A percentile compares a stretch with the other conserved stretches of the same genome.
Conservation (phyloP, 2,888 invertebrate genomes). For the Neoaliturus tenellus region DNA sequence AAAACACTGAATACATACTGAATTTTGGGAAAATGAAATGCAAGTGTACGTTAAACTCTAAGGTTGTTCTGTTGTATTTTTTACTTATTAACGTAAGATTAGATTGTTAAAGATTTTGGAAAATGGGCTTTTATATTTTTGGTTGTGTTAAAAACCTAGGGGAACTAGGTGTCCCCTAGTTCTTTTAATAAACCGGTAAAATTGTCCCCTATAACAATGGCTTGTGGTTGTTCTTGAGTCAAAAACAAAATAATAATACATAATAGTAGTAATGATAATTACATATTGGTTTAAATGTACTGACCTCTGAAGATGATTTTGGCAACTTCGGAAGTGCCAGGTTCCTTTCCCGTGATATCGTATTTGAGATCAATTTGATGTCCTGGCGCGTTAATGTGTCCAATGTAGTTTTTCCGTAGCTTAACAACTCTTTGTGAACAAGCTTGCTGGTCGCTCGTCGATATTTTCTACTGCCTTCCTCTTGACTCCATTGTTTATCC, state of each 20-base stretch:
- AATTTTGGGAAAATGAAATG: not conserved
- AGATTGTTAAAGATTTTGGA: not conserved
- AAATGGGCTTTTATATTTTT: not conserved
- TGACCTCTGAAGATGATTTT: conserved; percentile 23
- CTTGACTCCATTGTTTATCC: conserved; percentile 23
- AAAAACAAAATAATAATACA: conserved; percentile 25
- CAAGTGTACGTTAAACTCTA: not conserved
- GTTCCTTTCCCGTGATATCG: conserved; percentile 29
- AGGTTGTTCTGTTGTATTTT: not conserved
- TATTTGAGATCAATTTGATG: conserved; percentile 26
- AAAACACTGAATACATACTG: not conserved
- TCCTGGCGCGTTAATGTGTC: conserved; percentile 23
- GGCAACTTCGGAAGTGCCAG: conserved; percentile 29
- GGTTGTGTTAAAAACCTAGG: not conserved
- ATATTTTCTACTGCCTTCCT: conserved; percentile 23
- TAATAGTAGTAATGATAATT: conserved; percentile 23
- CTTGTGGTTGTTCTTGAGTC: conserved; percentile 20
- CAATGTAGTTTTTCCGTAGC: conserved; percentile 26
- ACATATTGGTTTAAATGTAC: conserved; percentile 29
- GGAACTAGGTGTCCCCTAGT: not conserved
- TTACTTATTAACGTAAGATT: not conserved
- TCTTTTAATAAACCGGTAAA: conserved; percentile 29
- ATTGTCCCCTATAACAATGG: conserved; percentile 23
- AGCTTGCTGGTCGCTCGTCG: conserved; percentile 26
- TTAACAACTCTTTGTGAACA: conserved; percentile 26